phyloP scores from a whole-genome alignment of 2,888 invertebrate species.

The Aleiodes alternator region DNA sequence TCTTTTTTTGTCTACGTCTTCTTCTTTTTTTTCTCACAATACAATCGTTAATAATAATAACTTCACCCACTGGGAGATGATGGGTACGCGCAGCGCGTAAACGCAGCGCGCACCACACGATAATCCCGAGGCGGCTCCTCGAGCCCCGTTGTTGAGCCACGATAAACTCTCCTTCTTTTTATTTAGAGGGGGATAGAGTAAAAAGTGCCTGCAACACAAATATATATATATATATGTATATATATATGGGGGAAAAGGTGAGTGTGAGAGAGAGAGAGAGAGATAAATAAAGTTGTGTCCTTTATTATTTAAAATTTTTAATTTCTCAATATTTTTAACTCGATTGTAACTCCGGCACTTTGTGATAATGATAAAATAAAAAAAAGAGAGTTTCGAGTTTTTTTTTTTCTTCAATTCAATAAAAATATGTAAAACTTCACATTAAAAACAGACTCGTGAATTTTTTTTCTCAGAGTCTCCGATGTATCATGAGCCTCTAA shows the following conservation, averaged over 20 bases:
- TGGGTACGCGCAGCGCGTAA: constrained; percentile 45
- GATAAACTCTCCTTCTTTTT: constrained; percentile 49
- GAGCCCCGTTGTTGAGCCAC: constrained; percentile 51
- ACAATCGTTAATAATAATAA: constrained; percentile 23
- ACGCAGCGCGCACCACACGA: constrained; percentile 46
- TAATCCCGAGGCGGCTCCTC: constrained; percentile 54
- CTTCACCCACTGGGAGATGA: constrained; percentile 30
- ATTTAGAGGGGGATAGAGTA: constrained; percentile 34
- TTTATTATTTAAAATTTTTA: too few relatives aligned
- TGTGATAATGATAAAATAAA: too few relatives aligned
- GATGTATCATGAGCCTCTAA: too few relatives aligned
- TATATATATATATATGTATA: too few relatives aligned
- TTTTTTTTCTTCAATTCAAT: too few relatives aligned
- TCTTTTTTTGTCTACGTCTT: constrained; percentile 16
- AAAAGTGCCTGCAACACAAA: constrained; percentile 5
- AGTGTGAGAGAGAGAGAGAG: constrained; percentile 25
- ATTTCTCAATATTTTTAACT: too few relatives aligned
- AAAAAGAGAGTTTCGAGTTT: too few relatives aligned
- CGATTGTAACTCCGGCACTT: too few relatives aligned
- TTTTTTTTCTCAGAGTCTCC: too few relatives aligned
- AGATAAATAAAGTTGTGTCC: constrained; percentile 42
- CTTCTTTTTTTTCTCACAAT: constrained; percentile 20
- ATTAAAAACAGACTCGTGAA: too few relatives aligned
- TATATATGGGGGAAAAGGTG: background rate
- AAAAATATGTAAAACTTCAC: too few relatives aligned